Conservation (phyloP, 2,113 vertebrate species). For the Perca fluviatilis region DNA sequence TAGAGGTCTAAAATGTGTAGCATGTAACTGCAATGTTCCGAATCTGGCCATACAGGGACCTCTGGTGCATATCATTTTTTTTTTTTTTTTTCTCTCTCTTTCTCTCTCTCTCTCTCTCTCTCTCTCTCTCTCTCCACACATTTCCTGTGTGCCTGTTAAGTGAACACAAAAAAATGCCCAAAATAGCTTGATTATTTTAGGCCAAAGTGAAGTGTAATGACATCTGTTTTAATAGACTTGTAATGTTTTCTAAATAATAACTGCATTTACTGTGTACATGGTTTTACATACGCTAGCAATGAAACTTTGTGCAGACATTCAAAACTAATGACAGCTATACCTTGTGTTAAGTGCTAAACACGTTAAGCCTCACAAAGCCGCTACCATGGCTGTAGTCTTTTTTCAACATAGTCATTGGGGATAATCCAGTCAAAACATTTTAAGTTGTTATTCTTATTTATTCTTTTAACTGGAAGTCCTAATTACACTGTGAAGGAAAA, state of each 20-base stretch:
- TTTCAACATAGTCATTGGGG: background rate
- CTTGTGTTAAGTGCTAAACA: background rate
- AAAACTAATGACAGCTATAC: background rate
- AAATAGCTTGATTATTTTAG: no score
- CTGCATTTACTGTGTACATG: background rate
- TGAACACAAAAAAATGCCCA: no score
- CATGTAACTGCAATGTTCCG: no score
- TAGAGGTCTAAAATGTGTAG: no score
- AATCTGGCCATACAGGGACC: no score
- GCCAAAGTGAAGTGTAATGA: no score
- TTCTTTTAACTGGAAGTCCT: background rate
- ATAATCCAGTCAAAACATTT: constrained; percentile 12
- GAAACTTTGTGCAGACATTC: background rate
- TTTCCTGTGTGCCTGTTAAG: no score
- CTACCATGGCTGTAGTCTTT: background rate
- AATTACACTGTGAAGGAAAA: constrained; percentile 17
- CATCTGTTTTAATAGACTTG: no score
- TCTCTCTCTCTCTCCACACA: no score
- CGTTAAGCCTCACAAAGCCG: background rate
- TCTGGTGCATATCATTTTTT: no score
- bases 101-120: background rate
- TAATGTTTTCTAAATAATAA: background rate
- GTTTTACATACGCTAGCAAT: background rate
- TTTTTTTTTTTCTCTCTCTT: background rate
- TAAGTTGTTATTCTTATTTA: background rate